Conservation (phyloP, 2,797 vertebrate species). For the Eupleurogrammus muticus region DNA sequence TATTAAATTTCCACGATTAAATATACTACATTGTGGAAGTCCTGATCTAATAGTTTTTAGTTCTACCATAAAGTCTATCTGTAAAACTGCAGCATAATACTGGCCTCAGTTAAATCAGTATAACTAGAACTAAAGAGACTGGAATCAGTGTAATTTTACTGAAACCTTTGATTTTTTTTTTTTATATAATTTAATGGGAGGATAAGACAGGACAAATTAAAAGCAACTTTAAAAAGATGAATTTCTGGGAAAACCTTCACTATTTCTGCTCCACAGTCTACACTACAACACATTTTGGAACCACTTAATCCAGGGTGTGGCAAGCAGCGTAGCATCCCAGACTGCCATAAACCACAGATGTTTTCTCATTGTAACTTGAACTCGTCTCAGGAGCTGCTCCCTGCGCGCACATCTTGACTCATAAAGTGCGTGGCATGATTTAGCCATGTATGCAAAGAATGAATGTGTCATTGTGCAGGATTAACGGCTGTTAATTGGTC, state of each 20-base stretch:
- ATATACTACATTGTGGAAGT: too few species aligned
- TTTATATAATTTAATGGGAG: neutral
- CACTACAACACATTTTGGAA: slow-evolving; percentile 25
- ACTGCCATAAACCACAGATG: slow-evolving; percentile 51
- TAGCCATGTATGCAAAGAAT: neutral
- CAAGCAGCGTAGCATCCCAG: slow-evolving; percentile 11
- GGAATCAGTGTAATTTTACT: neutral
- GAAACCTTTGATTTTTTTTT: neutral
- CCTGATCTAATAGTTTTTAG: too few species aligned
- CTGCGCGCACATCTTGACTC: slow-evolving; percentile 25
- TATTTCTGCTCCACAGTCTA: slow-evolving; percentile 3
- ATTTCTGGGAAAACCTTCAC: neutral
- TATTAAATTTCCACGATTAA: too few species aligned
- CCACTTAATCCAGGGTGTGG: slow-evolving; percentile 31
- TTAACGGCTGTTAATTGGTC: neutral
- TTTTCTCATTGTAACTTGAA: slow-evolving; percentile 45
- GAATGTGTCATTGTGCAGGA: neutral
- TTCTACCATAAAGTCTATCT: too few species aligned
- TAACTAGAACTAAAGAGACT: neutral
- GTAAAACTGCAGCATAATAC: too few species aligned
- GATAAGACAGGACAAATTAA: neutral
- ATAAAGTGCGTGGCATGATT: slow-evolving; percentile 5
- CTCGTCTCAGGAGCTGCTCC: slow-evolving; percentile 39
- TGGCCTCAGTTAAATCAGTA: neutral
- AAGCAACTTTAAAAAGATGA: neutral